Conservation (phyloP, 2,797 vertebrate species). For the Pachyuromys duprasi region DNA sequence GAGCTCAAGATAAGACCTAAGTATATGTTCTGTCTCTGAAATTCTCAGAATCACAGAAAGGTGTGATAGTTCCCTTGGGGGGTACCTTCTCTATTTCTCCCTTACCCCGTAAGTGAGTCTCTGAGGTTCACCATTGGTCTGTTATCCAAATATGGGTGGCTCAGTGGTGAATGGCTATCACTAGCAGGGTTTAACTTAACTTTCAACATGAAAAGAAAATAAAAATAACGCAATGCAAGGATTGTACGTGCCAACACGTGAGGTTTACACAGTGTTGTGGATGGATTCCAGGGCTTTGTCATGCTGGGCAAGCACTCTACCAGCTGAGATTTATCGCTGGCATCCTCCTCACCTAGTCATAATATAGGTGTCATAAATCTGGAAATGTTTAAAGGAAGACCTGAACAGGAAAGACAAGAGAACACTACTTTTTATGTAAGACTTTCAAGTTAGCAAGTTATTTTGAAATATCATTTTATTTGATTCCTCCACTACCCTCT, state of each 20-base stretch:
- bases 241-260: neutral
- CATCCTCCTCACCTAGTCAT: neutral
- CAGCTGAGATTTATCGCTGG: neutral
- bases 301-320: neutral
- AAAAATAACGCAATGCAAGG: neutral
- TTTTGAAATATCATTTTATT: neutral
- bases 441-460: neutral
- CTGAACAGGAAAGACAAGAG: neutral
- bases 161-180: neutral
- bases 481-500: neutral
- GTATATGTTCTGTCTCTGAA: constrained; percentile 44
- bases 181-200: neutral
- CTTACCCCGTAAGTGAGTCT: neutral
- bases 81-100: neutral
- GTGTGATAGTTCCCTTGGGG: accelerated
- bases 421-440: neutral
- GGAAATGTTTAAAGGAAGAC: neutral
- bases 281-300: neutral
- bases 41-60: neutral
- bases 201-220: neutral
- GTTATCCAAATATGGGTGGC: neutral
- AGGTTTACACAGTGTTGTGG: neutral
- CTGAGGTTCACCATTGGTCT: neutral
- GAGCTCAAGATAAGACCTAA: constrained; percentile 56
- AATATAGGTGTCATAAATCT: accelerated